Percentiles rank a stretch among this genome's conserved stretches.
phyloP scores from a whole-genome alignment of 2,113 vertebrate genomes.

The Salvelinus sp. region DNA sequence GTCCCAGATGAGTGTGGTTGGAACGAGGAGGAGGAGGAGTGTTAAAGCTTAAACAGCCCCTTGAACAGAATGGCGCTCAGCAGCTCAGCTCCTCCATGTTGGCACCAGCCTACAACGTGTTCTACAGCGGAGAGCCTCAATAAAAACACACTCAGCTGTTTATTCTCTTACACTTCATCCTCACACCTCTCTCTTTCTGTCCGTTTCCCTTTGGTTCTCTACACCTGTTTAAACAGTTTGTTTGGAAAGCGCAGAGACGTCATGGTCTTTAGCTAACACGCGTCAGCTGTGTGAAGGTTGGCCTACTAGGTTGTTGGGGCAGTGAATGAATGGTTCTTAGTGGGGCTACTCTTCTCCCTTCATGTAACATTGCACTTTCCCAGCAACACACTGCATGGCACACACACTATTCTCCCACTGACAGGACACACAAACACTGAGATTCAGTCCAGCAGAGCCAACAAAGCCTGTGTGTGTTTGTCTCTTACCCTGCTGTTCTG shows the following conservation, averaged over 20 bases:
- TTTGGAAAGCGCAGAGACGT: slow-evolving; percentile 36
- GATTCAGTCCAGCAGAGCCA: too few species aligned
- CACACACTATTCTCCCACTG: background rate
- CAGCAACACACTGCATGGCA: background rate
- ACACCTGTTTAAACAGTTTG: slow-evolving; percentile 42
- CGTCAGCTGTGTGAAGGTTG: slow-evolving; percentile 46
- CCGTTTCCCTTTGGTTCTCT: background rate
- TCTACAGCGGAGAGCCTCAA: slow-evolving; percentile 4
- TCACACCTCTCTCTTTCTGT: slow-evolving; percentile 5
- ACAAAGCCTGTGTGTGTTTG: background rate
- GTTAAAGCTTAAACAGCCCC: slow-evolving; percentile 5
- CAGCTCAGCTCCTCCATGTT: background rate
- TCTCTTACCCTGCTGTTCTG: background rate
- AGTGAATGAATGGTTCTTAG: background rate
- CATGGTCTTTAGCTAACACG: background rate
- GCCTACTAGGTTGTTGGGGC: background rate
- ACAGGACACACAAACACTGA: slow-evolving; percentile 1
- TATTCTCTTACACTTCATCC: background rate
- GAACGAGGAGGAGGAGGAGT: slow-evolving; percentile 13
- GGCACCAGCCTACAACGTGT: background rate
- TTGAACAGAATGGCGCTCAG: slow-evolving; percentile 10
- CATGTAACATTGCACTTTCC: background rate
- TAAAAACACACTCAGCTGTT: slow-evolving; percentile 17
- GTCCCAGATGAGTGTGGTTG: slow-evolving; percentile 2
- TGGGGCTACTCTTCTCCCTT: background rate